Evolutionary conservation across 1,140 invertebrate genomes (phyloP).

Genomic region (Drosophila carrolli): DNA sequence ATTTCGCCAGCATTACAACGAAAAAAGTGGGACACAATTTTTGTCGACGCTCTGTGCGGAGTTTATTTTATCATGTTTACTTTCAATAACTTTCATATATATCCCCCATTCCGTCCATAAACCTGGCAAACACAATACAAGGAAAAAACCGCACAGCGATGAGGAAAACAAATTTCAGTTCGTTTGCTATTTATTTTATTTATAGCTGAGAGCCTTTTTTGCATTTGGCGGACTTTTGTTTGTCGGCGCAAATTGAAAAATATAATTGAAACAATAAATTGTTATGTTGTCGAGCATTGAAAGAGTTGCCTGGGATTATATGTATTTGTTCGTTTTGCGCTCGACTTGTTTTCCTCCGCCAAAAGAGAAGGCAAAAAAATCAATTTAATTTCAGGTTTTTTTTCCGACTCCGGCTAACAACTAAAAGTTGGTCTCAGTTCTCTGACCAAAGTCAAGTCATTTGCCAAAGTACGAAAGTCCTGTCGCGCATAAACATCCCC

Average conservation of each 20-base stretch:
- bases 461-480: constrained; percentile 72
- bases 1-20: constrained; percentile 67
- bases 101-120: constrained; percentile 46
- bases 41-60: constrained; percentile 28
- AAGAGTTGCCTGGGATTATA: constrained; percentile 55
- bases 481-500: constrained; percentile 75
- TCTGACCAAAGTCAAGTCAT: constrained; percentile 78
- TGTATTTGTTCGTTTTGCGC: constrained; percentile 1
- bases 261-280: constrained; percentile 83
- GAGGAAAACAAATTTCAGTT: constrained; percentile 41
- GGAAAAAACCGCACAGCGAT: constrained; percentile 4
- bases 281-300: constrained; percentile 29
- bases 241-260: constrained; percentile 81
- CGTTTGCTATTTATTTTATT: constrained; percentile 77
- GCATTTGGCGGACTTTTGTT: constrained; percentile 71
- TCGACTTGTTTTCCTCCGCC: constrained; percentile 4
- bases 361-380: constrained; percentile 30
- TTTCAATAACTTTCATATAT: constrained; percentile 72
- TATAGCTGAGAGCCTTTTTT: constrained; percentile 73
- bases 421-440: constrained; percentile 48
- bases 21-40: constrained; percentile 60
- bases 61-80: constrained; percentile 77
- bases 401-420: constrained; percentile 17
- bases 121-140: constrained; percentile 49
- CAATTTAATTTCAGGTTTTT: constrained; percentile 51